These are phyloP conservation scores for Lepidurus couesii DNA, from an alignment of 1,140 invertebrate species.

Conservation along the genomic window DNA sequence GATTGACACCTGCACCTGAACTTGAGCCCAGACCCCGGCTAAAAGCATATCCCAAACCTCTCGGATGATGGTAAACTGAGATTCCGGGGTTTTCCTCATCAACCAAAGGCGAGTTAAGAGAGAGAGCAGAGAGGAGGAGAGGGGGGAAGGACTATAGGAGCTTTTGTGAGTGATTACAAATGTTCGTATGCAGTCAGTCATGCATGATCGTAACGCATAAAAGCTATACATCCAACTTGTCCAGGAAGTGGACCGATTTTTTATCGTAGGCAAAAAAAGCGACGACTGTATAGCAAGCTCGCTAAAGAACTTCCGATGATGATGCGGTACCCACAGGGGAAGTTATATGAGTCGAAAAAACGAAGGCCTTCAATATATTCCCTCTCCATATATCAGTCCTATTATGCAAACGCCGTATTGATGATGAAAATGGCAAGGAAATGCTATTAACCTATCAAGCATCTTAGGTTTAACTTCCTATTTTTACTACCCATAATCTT, in stretches of 20 bases:
- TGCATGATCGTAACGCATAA: conserved; percentile 21
- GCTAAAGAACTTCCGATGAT: conserved; percentile 1
- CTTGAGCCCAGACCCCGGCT: too few relatives aligned
- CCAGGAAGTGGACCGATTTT: conserved; percentile 13
- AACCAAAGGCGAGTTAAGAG: neutral
- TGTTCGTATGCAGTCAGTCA: neutral
- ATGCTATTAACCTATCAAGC: too few relatives aligned
- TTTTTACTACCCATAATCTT: too few relatives aligned
- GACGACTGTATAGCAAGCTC: neutral
- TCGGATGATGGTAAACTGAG: too few relatives aligned
- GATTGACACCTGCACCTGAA: too few relatives aligned
- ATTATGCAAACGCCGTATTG: too few relatives aligned
- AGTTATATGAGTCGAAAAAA: conserved; percentile 15
- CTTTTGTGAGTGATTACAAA: conserved; percentile 8
- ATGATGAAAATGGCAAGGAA: too few relatives aligned
- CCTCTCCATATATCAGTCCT: too few relatives aligned
- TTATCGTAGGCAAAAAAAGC: neutral
- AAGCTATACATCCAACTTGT: conserved; percentile 15
- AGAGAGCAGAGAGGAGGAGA: neutral
- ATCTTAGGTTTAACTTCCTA: too few relatives aligned
- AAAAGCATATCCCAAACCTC: too few relatives aligned
- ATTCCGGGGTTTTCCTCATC: neutral
- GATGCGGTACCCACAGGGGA: neutral
- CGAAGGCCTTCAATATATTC: neutral
- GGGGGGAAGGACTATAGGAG: neutral